Evolutionary conservation across 2,113 vertebrate genomes (phyloP).

Genomic region (Malurus cyaneus): DNA sequence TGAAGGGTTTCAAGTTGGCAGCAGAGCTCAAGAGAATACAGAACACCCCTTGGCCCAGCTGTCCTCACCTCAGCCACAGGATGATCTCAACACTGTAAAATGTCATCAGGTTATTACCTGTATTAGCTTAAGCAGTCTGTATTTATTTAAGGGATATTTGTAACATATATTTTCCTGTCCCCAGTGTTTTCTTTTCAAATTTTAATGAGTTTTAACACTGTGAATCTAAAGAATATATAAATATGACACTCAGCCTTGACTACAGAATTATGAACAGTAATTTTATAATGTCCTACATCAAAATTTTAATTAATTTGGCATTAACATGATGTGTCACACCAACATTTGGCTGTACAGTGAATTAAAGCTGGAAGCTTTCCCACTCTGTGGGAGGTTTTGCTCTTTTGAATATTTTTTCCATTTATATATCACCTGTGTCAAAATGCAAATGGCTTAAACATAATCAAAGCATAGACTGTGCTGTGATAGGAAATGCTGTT

Average conservation of each 20-base stretch:
- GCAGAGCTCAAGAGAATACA: background rate
- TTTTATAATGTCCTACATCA: background rate
- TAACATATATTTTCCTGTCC: background rate
- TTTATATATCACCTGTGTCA: background rate
- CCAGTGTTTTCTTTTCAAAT: background rate
- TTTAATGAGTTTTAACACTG: background rate
- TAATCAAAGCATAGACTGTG: background rate
- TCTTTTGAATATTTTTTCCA: background rate
- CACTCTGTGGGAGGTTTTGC: background rate
- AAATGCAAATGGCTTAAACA: background rate
- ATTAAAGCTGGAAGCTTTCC: background rate
- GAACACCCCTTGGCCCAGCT: background rate
- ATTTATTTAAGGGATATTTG: background rate
- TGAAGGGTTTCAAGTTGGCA: background rate
- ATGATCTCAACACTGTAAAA: background rate
- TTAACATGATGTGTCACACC: background rate
- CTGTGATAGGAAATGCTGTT: background rate
- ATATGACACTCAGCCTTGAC: background rate
- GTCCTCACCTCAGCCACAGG: background rate
- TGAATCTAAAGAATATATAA: background rate
- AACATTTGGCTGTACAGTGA: background rate
- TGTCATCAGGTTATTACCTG: background rate
- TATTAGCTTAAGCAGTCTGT: background rate
- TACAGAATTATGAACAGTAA: background rate
- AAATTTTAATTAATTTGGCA: background rate